These are phyloP conservation scores for Hyalella azteca DNA, from an alignment of 2,888 invertebrate species.

Conservation along the genomic window DNA sequence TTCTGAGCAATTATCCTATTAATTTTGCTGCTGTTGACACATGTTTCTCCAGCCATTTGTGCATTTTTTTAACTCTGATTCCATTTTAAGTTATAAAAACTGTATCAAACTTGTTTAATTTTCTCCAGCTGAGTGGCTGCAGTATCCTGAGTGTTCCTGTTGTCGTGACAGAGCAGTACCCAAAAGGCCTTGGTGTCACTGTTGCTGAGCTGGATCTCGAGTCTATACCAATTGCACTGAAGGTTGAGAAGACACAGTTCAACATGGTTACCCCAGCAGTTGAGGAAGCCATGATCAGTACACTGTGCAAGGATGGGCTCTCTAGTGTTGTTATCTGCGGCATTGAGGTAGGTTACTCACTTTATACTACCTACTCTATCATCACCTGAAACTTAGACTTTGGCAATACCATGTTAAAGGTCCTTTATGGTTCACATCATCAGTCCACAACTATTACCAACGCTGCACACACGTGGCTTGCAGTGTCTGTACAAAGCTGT, in stretches of 20 bases:
- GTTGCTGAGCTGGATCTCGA: slow-evolving; percentile 73
- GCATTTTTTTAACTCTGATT: background rate
- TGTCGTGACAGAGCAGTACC: slow-evolving; percentile 75
- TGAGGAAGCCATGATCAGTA: slow-evolving; percentile 66
- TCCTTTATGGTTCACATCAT: no score
- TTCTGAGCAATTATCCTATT: background rate
- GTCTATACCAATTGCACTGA: slow-evolving; percentile 64
- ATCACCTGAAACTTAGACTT: no score
- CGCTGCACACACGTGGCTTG: no score
- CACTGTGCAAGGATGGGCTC: slow-evolving; percentile 67
- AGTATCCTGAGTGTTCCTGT: slow-evolving; percentile 73
- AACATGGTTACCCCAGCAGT: slow-evolving; percentile 78
- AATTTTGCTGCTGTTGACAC: background rate
- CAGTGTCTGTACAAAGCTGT: no score
- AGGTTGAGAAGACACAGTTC: slow-evolving; percentile 71
- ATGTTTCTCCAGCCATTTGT: background rate
- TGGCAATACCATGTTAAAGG: no score
- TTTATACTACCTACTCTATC: no score
- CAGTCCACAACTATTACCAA: no score
- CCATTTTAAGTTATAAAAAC: background rate
- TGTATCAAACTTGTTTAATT: background rate
- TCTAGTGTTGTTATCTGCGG: slow-evolving; percentile 72
- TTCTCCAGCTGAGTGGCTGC: slow-evolving; percentile 70
- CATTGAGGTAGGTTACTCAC: slow-evolving; percentile 68
- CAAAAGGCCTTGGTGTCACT: slow-evolving; percentile 75